Evolutionary conservation across 2,113 vertebrate genomes (phyloP).

Genomic region (Falcunculus frontatus): DNA sequence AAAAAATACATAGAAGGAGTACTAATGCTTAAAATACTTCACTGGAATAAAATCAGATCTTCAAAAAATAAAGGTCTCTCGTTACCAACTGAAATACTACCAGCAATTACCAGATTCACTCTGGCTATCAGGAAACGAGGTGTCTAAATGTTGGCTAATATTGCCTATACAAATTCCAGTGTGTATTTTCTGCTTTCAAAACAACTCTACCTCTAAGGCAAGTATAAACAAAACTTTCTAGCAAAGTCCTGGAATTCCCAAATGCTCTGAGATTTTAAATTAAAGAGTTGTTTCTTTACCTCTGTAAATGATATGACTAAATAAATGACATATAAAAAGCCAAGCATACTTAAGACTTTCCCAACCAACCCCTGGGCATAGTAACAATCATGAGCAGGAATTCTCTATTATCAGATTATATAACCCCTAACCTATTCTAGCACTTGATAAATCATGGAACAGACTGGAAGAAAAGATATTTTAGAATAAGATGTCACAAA

Average conservation of each 20-base stretch:
- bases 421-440: neutral
- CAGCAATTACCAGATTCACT: neutral
- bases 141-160: neutral
- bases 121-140: neutral
- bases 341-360: neutral
- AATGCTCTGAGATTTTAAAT: neutral
- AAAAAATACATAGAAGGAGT: neutral
- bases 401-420: neutral
- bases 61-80: neutral
- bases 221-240: slow-evolving; percentile 2
- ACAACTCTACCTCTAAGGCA: neutral
- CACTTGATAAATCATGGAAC: neutral
- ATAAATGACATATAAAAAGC: neutral
- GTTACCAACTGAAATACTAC: neutral
- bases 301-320: neutral
- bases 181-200: neutral
- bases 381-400: neutral
- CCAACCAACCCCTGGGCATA: neutral
- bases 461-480: neutral
- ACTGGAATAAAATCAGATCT: neutral
- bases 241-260: neutral
- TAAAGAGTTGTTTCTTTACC: neutral
- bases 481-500: neutral
- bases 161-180: neutral
- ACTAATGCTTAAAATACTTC: neutral